These are phyloP conservation scores for Chaetops frenatus DNA, from an alignment of 2,113 vertebrate genomes.

Conservation along the genomic window DNA sequence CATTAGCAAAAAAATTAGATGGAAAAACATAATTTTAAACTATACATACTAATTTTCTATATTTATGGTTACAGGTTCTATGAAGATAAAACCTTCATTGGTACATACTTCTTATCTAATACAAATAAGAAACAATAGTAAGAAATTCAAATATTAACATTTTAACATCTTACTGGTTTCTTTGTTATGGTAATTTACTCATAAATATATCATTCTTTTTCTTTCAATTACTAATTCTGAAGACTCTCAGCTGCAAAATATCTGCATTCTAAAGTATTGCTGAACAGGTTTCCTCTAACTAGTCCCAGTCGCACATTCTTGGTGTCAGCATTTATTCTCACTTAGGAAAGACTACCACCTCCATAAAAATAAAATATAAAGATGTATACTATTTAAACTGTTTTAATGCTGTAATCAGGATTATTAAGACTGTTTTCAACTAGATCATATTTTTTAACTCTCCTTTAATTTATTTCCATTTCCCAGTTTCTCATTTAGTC, in stretches of 20 bases:
- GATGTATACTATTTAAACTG: neutral
- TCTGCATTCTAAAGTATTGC: neutral
- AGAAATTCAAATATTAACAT: neutral
- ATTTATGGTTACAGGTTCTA: neutral
- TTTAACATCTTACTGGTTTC: neutral
- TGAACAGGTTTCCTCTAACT: neutral
- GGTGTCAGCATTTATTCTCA: neutral
- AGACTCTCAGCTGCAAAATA: neutral
- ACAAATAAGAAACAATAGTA: neutral
- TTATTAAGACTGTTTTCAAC: neutral
- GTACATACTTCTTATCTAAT: neutral
- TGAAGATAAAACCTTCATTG: neutral
- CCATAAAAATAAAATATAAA: neutral
- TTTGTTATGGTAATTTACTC: neutral
- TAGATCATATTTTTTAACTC: neutral
- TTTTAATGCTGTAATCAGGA: neutral
- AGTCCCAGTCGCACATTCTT: neutral
- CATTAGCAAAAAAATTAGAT: neutral
- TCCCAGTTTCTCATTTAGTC: neutral
- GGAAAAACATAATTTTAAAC: neutral
- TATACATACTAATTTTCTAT: neutral
- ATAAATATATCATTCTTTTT: neutral
- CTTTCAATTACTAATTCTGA: neutral
- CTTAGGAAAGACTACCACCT: neutral
- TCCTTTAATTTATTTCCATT: constrained; percentile 31